A percentile compares a stretch with the other conserved stretches of the same genome.
phyloP scores from a whole-genome alignment of 1,140 invertebrate genomes.

The Diuraphis noxia region DNA sequence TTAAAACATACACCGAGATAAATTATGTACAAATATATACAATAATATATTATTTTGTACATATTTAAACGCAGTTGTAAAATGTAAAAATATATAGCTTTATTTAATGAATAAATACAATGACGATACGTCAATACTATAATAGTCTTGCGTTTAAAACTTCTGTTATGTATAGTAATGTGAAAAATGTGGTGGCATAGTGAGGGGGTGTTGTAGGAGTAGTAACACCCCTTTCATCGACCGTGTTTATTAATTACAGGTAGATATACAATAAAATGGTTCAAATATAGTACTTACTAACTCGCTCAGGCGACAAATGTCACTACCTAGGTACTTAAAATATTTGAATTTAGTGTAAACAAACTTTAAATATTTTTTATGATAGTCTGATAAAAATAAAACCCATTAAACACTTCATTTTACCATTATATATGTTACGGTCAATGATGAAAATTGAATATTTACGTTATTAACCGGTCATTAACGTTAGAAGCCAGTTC shows the following conservation, averaged over 20 bases:
- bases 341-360: not conserved
- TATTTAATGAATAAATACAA: not conserved
- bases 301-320: not conserved
- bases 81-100: no score
- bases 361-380: not conserved
- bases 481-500: no score
- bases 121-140: not conserved
- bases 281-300: not conserved
- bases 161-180: not conserved
- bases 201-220: not conserved
- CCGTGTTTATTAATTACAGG: not conserved
- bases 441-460: no score
- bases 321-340: not conserved
- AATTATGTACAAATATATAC: not conserved
- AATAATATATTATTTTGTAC: no score
- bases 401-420: not conserved
- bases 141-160: no score
- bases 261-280: not conserved
- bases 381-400: not conserved
- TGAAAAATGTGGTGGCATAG: not conserved
- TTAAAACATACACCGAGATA: not conserved
- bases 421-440: not conserved
- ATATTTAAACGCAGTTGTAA: not conserved
- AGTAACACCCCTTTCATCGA: not conserved
- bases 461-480: no score